Evolutionary conservation across 2,888 invertebrate genomes (phyloP), one percentile per base, ranked within the genome.

Genomic region (Allacma fusca): DNA sequence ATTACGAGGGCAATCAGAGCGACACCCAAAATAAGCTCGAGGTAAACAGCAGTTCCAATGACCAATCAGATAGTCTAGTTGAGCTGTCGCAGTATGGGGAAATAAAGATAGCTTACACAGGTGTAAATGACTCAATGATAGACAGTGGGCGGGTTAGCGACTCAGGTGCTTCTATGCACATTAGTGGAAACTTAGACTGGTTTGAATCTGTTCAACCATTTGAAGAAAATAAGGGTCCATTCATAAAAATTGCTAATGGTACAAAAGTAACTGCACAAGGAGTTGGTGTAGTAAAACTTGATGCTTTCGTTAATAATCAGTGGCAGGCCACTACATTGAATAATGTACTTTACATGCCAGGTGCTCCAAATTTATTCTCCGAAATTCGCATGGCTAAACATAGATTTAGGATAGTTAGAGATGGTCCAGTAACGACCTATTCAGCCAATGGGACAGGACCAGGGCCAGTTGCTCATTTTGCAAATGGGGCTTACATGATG

Each of bases 401-500:
- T n/a, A 72, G n/a, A n/a, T n/a, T n/a, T n/a, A n/a, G n/a, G n/a
- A n/a, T n/a, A 34, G 5, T 7, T 34, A 4, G 34, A 34, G 34
- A 4, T 34, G 34, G 9, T 34, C 5, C n/a, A n/a, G n/a, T n/a
- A n/a, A n/a, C n/a, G n/a, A n/a, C n/a, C n/a, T n/a, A n/a, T n/a
- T n/a, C n/a, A n/a, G n/a, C n/a, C n/a, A n/a, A n/a, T n/a, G n/a
- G n/a, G n/a, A n/a, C n/a, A n/a, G n/a, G n/a, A n/a, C n/a, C n/a
- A n/a, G 77, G 75, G 9, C 77, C 68, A 1, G 28, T 19, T n/a
- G 80, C 78, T n/a, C 23, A 57, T 1, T 26, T 34, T 0, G 19
- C 59, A 21, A 50, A 50, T 21, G 40, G 64, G 9, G 13, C 68
- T 0, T 78, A 77, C 40, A 43, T 77, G n/a, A 78, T 79, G 78